Percentiles rank a stretch among this genome's conserved stretches.
These are phyloP conservation scores for Sarcophaga carnaria DNA, from an alignment of 2,888 invertebrate species.

Conservation along the genomic window DNA sequence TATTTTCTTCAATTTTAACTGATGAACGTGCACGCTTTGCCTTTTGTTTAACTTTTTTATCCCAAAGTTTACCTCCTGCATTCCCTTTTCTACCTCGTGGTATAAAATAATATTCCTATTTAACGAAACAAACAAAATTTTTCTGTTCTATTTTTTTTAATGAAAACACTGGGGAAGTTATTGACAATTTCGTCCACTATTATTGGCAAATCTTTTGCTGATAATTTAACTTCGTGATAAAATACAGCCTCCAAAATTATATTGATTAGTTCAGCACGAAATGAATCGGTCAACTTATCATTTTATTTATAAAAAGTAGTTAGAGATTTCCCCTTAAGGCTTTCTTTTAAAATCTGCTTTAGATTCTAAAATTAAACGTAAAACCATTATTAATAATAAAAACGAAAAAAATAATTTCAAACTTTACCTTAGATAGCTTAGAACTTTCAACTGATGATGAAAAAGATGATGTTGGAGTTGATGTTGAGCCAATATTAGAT, in stretches of 20 bases:
- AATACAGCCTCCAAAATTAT: conserved; percentile 50
- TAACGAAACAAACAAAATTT: background rate
- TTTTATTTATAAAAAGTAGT: conserved; percentile 26
- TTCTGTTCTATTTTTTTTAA: background rate
- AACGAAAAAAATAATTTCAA: background rate
- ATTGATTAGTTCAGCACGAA: conserved; percentile 34
- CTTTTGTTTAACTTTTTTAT: too few relatives aligned
- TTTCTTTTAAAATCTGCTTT: too few relatives aligned
- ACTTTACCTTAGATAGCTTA: conserved; percentile 45
- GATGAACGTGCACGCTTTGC: too few relatives aligned
- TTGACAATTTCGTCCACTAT: conserved; percentile 43
- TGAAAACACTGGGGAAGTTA: background rate
- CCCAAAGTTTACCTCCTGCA: too few relatives aligned
- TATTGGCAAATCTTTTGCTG: conserved; percentile 21
- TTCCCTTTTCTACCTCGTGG: background rate
- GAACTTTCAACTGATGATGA: conserved; percentile 13
- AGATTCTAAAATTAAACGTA: background rate
- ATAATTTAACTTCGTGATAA: conserved; percentile 19
- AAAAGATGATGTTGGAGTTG: conserved; percentile 32
- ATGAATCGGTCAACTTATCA: conserved; percentile 8
- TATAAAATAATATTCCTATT: conserved; percentile 9
- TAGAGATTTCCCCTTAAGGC: background rate
- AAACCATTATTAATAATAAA: background rate
- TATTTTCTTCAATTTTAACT: too few relatives aligned
- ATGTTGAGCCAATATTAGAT: conserved; percentile 12